Evolutionary conservation across 2,113 vertebrate species (phyloP).

Genomic region (Coptodon rendalli): DNA sequence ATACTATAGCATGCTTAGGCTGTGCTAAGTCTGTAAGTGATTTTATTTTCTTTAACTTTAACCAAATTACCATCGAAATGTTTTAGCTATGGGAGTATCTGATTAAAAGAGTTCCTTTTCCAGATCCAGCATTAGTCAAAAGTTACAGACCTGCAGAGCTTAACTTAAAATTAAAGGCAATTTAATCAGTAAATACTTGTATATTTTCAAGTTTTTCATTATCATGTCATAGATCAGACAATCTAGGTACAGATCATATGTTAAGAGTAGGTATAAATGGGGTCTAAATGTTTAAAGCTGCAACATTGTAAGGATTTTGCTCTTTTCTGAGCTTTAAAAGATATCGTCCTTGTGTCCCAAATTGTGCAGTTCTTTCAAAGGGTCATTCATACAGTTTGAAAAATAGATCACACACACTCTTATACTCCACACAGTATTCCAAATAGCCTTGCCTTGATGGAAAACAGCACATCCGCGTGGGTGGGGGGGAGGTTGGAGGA

Average conservation of each 20-base stretch:
- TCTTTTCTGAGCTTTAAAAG: background rate
- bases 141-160: background rate
- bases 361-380: constrained; percentile 2
- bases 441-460: constrained; percentile 62
- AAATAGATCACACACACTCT: constrained; percentile 8
- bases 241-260: background rate
- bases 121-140: background rate
- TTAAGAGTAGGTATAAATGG: background rate
- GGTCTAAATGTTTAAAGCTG: background rate
- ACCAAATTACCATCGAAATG: background rate
- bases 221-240: background rate
- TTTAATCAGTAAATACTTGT: background rate
- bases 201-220: background rate
- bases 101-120: background rate
- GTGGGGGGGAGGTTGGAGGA: constrained; percentile 14
- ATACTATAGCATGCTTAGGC: background rate
- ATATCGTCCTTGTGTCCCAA: background rate
- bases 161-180: background rate
- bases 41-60: background rate
- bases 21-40: background rate
- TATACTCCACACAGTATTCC: constrained; percentile 39
- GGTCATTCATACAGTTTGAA: constrained; percentile 47
- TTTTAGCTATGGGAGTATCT: background rate
- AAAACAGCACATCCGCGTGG: constrained; percentile 62
- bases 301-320: background rate